Evolutionary conservation across 2,113 vertebrate genomes (phyloP).

Genomic region (Tricholaema leucomelas): DNA sequence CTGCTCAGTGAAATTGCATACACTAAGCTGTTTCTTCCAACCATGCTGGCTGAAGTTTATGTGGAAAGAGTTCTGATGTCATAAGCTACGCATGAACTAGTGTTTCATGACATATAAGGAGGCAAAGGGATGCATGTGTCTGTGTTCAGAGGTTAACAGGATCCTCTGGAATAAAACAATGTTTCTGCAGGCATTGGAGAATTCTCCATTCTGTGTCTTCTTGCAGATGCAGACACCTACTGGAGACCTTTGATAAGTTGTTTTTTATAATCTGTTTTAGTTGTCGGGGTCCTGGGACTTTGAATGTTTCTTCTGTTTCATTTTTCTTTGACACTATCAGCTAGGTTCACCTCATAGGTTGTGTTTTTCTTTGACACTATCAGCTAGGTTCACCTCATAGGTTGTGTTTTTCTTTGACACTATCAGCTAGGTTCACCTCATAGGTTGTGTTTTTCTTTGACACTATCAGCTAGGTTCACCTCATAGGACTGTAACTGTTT

Average conservation of each 20-base stretch:
- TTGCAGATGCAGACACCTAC: background rate
- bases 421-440: background rate
- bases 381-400: background rate
- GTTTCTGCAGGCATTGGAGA: background rate
- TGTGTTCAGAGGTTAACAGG: background rate
- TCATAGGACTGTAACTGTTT: background rate
- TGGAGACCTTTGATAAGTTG: background rate
- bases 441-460: too few species aligned
- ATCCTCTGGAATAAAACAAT: background rate
- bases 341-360: background rate
- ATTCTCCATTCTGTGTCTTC: background rate
- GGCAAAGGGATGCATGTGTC: background rate
- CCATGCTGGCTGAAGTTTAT: background rate
- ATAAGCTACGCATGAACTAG: background rate
- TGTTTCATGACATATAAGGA: background rate
- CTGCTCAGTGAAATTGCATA: background rate
- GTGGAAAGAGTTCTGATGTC: background rate
- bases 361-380: background rate
- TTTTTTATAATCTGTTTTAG: background rate
- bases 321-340: background rate
- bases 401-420: too few species aligned
- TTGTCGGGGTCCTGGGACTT: background rate
- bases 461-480: background rate
- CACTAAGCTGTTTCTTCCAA: background rate
- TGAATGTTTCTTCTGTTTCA: background rate